Percentiles rank a stretch among this genome's conserved stretches.
These are phyloP conservation scores for Aporophyla lueneburgensis DNA, from an alignment of 2,888 invertebrate species.

Conservation along the genomic window DNA sequence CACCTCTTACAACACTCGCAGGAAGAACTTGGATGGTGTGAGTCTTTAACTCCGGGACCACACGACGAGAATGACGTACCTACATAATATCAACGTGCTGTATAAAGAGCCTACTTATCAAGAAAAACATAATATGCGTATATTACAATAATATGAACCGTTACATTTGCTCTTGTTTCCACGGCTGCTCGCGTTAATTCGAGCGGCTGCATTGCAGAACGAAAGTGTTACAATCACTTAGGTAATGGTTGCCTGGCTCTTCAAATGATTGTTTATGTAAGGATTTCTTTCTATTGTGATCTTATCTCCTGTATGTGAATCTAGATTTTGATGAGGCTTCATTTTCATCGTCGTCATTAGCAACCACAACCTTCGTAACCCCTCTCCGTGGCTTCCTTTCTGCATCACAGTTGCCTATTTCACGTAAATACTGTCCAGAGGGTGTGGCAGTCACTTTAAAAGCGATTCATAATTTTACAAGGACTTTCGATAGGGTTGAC, in stretches of 20 bases:
- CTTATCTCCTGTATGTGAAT: background rate
- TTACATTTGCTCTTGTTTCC: constrained; percentile 67
- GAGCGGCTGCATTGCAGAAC: constrained; percentile 49
- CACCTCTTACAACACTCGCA: too few species aligned
- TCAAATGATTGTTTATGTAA: constrained; percentile 38
- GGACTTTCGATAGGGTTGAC: background rate
- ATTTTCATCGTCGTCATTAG: constrained; percentile 2
- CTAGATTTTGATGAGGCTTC: background rate
- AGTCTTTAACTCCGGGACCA: too few species aligned
- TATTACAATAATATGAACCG: constrained; percentile 46
- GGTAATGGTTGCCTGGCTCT: constrained; percentile 29
- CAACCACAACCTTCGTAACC: background rate
- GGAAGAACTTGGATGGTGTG: too few species aligned
- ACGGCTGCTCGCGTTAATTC: constrained; percentile 59
- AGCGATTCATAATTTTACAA: too few species aligned
- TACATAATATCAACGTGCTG: background rate
- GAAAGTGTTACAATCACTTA: constrained; percentile 66
- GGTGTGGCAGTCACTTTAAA: background rate
- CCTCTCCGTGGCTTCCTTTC: background rate
- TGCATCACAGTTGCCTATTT: background rate
- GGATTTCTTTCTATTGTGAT: constrained; percentile 2
- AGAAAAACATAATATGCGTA: constrained; percentile 18
- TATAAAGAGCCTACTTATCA: constrained; percentile 7
- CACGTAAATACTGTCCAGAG: background rate
- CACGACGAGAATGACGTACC: background rate